Percentiles rank a stretch among this genome's conserved stretches.
These are phyloP conservation scores for Myxocyprinus asiaticus DNA, from an alignment of 2,113 vertebrate genomes.

Conservation along the genomic window DNA sequence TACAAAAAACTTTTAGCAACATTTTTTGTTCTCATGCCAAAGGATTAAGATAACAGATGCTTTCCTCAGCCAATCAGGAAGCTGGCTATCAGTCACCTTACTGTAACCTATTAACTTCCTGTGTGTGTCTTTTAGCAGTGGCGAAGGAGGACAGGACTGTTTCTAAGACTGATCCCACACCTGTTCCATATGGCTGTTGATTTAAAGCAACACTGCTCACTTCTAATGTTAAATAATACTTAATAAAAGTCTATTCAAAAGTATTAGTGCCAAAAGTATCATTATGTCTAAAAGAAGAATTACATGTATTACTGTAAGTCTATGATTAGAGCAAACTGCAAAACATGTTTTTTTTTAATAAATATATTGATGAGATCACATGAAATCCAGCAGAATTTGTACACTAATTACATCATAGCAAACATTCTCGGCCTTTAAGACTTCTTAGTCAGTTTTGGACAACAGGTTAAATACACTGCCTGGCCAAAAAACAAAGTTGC, in stretches of 20 bases:
- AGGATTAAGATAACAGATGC: not conserved
- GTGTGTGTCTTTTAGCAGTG: not conserved
- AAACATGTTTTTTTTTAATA: no score
- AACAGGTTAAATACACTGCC: no score
- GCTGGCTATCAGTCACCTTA: slow-evolving; percentile 2
- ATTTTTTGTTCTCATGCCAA: not conserved
- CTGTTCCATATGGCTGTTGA: not conserved
- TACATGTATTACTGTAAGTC: no score
- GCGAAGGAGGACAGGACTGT: not conserved
- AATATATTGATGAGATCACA: no score
- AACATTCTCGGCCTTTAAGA: no score
- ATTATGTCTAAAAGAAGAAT: no score
- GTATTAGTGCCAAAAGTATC: no score
- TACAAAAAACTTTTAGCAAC: not conserved
- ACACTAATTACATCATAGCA: no score
- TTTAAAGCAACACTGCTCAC: not conserved
- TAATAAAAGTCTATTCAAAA: not conserved
- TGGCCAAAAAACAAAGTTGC: no score
- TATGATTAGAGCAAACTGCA: no score
- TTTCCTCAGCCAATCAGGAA: not conserved
- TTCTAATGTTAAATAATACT: not conserved
- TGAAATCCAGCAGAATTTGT: no score
- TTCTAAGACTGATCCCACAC: slow-evolving; percentile 13
- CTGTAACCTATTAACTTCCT: not conserved
- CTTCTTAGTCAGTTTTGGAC: no score